Percentiles rank a stretch among this genome's conserved stretches.
Evolutionary conservation across 2,113 vertebrate genomes (phyloP).

Genomic region (Mobula hypostoma): DNA sequence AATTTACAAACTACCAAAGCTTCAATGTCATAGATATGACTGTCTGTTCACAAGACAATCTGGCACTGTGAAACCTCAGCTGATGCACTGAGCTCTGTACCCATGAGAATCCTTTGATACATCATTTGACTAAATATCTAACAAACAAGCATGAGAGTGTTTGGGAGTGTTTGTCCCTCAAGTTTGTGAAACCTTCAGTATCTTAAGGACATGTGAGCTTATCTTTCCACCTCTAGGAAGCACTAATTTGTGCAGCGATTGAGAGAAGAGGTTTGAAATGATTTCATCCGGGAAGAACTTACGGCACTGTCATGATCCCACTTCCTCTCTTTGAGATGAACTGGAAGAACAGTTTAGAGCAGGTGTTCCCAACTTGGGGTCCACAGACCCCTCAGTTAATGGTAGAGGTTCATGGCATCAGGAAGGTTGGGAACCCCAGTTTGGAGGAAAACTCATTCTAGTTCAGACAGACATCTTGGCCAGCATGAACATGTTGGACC

Average conservation of each 20-base stretch:
- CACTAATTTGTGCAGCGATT: background rate
- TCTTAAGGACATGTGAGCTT: background rate
- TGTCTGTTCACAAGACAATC: constrained; percentile 38
- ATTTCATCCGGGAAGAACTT: background rate
- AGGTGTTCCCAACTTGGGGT: too few relatives aligned
- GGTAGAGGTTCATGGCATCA: too few relatives aligned
- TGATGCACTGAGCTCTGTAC: constrained; percentile 41
- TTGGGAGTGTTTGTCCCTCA: background rate
- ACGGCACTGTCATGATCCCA: too few relatives aligned
- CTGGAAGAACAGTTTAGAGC: background rate
- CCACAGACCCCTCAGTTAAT: too few relatives aligned
- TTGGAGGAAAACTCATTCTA: background rate
- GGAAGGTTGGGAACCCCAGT: too few relatives aligned
- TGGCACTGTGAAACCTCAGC: constrained; percentile 37
- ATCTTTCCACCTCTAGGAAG: background rate
- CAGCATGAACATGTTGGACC: too few relatives aligned
- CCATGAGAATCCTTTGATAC: constrained; percentile 43
- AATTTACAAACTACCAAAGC: background rate
- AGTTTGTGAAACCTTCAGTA: background rate
- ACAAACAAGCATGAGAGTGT: constrained; percentile 39
- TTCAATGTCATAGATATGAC: constrained; percentile 43
- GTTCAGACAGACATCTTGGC: too few relatives aligned
- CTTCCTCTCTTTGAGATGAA: background rate
- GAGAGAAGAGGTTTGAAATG: background rate
- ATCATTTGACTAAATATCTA: constrained; percentile 42